Base-by-base conservation (phyloP, 1,140 invertebrate genomes). In the Hetaerina americana region DNA sequence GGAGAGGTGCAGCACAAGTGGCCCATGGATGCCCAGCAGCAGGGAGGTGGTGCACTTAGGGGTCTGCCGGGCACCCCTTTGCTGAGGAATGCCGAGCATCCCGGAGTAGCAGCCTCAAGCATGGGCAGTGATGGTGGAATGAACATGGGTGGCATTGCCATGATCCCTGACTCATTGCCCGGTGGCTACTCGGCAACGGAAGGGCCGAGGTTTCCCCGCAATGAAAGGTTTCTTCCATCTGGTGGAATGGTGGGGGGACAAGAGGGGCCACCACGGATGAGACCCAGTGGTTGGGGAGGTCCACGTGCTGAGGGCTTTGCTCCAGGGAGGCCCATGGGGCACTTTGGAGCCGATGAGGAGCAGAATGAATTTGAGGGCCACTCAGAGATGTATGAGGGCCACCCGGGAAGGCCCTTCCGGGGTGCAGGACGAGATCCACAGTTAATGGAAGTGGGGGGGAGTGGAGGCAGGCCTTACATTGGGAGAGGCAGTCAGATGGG, bases 351-450 rank as follows among this genome's bases (percentile, higher is more conserved):
- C 22, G 26, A 68, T 18, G 28, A 69, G 27, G 24, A 68, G 15
- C 12, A 18, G 27, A 26, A 26, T 68, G 24, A 68, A 5, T 25
- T 68, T 26, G 28, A 69, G 18, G 26, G 22, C 22, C 68, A 18
- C 22, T 27, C 68, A 15, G 71, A 72, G 10, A 69, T 72, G 67
- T 27, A 68, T 72, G 66, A 72, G 6, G 31, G 40, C 3, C 40
- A 57, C 22, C 40, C 40, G 2, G 40, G 40, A 57, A 57, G 40
- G 22, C 40, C 40, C 1, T 57, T 18, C 40, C 15, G 40, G 22
- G 40, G 40, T 18, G 22, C 22, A n/a, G 40, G 40, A 12, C 15
- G 40, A 10, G 40, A 57, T 57, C 15, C 22, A n/a, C 40, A 57
- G 15, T n/a, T n/a, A 18, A 57, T 57, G 40, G 40, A 57, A 5